phyloP scores from a whole-genome alignment of 2,888 invertebrate species.

The Meteorus colon region DNA sequence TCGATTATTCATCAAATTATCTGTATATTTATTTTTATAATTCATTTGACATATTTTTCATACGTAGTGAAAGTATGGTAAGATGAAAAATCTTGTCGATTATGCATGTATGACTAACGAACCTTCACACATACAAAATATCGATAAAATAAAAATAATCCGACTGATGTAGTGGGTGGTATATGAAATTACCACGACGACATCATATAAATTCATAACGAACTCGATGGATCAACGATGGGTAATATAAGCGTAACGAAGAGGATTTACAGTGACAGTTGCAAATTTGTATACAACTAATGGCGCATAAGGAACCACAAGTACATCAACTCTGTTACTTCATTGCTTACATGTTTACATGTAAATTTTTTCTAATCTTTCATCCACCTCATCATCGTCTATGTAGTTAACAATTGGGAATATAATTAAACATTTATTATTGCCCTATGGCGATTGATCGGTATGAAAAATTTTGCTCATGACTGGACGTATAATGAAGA shows the following conservation, averaged over 20 bases:
- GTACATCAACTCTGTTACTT: background rate
- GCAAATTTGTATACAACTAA: background rate
- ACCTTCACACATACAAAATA: constrained; percentile 26
- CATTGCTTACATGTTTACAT: background rate
- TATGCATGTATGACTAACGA: constrained; percentile 4
- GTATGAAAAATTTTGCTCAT: background rate
- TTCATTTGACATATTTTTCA: constrained; percentile 20
- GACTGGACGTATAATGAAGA: background rate
- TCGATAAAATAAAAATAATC: constrained; percentile 47
- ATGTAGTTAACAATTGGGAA: background rate
- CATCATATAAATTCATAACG: constrained; percentile 56
- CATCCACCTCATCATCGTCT: background rate
- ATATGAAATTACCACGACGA: constrained; percentile 49
- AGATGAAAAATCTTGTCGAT: constrained; percentile 29
- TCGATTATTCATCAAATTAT: constrained; percentile 20
- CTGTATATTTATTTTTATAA: constrained; percentile 1
- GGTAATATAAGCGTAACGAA: constrained; percentile 60
- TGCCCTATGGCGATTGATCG: background rate
- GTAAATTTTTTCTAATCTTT: background rate
- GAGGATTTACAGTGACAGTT: constrained; percentile 55
- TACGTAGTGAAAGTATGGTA: constrained; percentile 17
- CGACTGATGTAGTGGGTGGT: constrained; percentile 39
- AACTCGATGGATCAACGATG: constrained; percentile 59
- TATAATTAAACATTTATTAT: constrained; percentile 9
- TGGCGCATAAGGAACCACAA: background rate